Percentiles rank a stretch among this genome's conserved stretches.
Conservation (phyloP, 2,797 vertebrate genomes). For the Serranus cabrilla region DNA sequence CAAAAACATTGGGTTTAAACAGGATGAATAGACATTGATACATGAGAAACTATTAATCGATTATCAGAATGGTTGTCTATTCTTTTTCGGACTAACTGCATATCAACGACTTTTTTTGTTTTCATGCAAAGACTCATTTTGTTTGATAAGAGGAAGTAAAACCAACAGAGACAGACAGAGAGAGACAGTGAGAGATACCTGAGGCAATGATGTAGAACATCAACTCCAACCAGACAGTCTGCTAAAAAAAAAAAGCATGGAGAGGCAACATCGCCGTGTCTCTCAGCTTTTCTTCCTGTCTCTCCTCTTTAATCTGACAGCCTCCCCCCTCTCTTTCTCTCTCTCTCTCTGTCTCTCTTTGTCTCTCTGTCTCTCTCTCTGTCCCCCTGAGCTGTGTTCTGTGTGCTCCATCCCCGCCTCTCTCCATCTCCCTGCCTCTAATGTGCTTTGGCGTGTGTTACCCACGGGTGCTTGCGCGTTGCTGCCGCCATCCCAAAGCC, state of each 20-base stretch:
- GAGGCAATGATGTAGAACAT: slow-evolving; percentile 75
- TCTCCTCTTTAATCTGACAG: slow-evolving; percentile 76
- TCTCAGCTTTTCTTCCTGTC: slow-evolving; percentile 65
- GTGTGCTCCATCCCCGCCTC: slow-evolving; percentile 67
- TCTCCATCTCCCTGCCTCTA: slow-evolving; percentile 74
- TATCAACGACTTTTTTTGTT: neutral
- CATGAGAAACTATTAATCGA: neutral
- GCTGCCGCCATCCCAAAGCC: slow-evolving; percentile 73
- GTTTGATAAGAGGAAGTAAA: slow-evolving; percentile 27
- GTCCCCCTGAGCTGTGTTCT: slow-evolving; percentile 76
- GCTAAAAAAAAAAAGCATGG: slow-evolving; percentile 57
- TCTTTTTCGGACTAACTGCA: neutral
- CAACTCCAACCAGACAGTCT: slow-evolving; percentile 71
- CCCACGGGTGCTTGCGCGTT: slow-evolving; percentile 74
- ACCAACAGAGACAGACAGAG: slow-evolving; percentile 38
- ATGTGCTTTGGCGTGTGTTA: slow-evolving; percentile 81
- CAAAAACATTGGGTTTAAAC: too few species aligned
- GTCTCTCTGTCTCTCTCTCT: slow-evolving; percentile 53
- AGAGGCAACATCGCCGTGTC: slow-evolving; percentile 66
- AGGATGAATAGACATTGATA: neutral
- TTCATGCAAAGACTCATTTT: slow-evolving; percentile 25
- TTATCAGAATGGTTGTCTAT: neutral
- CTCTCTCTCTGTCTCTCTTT: slow-evolving; percentile 37
- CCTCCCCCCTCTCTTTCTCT: slow-evolving; percentile 35
- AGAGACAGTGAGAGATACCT: slow-evolving; percentile 63